phyloP scores from a whole-genome alignment of 2,113 vertebrate genomes.

The Pterophyllum scalare region DNA sequence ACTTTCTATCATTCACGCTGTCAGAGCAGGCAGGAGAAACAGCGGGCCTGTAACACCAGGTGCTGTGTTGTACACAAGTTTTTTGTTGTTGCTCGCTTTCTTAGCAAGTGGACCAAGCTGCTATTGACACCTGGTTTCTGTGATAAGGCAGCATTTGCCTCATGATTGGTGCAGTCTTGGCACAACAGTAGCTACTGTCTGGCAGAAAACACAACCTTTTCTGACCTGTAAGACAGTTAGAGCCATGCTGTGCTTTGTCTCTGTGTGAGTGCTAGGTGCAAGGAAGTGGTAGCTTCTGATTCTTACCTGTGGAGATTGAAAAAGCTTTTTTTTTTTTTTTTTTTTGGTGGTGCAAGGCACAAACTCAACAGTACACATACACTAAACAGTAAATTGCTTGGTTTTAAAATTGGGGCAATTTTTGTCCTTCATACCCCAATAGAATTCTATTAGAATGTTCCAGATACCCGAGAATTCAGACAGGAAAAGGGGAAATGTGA shows the following conservation, averaged over 20 bases:
- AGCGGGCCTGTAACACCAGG: constrained; percentile 55
- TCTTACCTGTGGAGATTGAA: constrained; percentile 41
- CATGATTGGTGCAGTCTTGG: constrained; percentile 47
- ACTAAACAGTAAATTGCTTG: background rate
- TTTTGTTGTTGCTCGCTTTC: constrained; percentile 58
- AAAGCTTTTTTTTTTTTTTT: constrained; percentile 3
- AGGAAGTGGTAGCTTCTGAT: constrained; percentile 45
- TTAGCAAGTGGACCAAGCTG: constrained; percentile 62
- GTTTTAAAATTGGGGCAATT: background rate
- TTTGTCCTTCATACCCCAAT: background rate
- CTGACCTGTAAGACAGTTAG: constrained; percentile 59
- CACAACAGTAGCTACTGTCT: constrained; percentile 51
- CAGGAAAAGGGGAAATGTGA: background rate
- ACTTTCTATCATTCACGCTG: constrained; percentile 45
- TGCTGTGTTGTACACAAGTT: constrained; percentile 70
- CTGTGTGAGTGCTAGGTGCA: constrained; percentile 38
- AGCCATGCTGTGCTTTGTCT: constrained; percentile 58
- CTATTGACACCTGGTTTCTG: constrained; percentile 68
- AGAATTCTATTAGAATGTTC: background rate
- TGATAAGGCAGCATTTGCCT: constrained; percentile 58
- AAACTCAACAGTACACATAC: background rate
- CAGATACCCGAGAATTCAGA: background rate
- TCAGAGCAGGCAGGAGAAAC: constrained; percentile 48
- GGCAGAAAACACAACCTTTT: constrained; percentile 60
- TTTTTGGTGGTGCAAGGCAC: background rate